A percentile compares a stretch with the other conserved stretches of the same genome.
phyloP scores from a whole-genome alignment of 1,140 invertebrate species.

The Eciton burchellii region DNA sequence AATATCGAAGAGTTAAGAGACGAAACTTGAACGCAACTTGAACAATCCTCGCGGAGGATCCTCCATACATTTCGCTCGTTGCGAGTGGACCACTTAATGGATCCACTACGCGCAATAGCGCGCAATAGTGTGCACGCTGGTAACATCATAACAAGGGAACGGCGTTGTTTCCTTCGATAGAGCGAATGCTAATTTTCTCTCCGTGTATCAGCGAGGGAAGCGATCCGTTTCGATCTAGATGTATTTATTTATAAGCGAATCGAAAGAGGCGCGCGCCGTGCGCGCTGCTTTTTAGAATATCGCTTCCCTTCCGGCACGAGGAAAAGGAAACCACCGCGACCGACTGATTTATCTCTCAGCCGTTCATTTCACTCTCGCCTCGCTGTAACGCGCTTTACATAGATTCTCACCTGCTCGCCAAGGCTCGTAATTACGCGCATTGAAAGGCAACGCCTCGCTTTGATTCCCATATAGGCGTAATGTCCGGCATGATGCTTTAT shows the following conservation, averaged over 20 bases:
- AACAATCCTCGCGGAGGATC: too few relatives aligned
- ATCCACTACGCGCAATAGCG: too few relatives aligned
- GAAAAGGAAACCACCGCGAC: constrained; percentile 70
- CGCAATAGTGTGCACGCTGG: too few relatives aligned
- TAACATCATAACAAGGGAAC: too few relatives aligned
- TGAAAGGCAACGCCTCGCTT: constrained; percentile 64
- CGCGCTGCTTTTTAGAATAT: constrained; percentile 58
- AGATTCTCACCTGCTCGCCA: constrained; percentile 51
- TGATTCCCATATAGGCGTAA: constrained; percentile 46
- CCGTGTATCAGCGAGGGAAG: constrained; percentile 8
- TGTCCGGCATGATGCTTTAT: constrained; percentile 50
- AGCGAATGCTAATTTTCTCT: constrained; percentile 18
- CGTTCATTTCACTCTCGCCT: constrained; percentile 67
- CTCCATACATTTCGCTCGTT: too few relatives aligned
- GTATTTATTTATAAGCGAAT: constrained; percentile 43
- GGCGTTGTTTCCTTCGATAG: constrained; percentile 20
- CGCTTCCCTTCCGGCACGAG: constrained; percentile 61
- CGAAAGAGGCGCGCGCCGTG: not conserved
- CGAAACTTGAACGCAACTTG: too few relatives aligned
- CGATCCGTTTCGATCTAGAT: constrained; percentile 37
- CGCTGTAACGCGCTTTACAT: constrained; percentile 62
- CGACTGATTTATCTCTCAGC: constrained; percentile 65
- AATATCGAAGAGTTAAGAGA: too few relatives aligned
- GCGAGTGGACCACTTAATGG: too few relatives aligned
- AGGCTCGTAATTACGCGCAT: constrained; percentile 58